Percentiles rank a stretch among this genome's conserved stretches.
Evolutionary conservation across 1,140 invertebrate genomes (phyloP).

Genomic region (Bradysia coprophila): DNA sequence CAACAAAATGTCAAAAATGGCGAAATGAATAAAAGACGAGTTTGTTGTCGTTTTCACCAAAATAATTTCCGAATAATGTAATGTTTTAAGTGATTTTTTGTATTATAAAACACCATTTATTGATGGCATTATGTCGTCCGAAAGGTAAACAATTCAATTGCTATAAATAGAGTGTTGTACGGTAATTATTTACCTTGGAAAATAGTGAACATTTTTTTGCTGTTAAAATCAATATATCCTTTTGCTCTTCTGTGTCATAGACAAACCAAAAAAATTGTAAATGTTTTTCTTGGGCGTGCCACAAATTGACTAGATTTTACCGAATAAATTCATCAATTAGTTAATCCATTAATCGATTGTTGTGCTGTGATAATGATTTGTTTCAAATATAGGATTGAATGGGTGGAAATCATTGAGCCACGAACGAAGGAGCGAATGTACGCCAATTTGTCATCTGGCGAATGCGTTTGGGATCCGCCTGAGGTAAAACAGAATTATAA

Average conservation of each 20-base stretch:
- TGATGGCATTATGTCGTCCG: neutral
- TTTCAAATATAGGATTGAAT: conserved; percentile 36
- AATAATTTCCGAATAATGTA: neutral
- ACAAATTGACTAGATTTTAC: neutral
- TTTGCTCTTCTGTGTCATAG: neutral
- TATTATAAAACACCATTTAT: neutral
- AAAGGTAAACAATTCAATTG: neutral
- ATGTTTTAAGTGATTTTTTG: neutral
- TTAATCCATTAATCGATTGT: neutral
- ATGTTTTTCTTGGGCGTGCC: neutral
- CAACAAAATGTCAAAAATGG: too few species aligned
- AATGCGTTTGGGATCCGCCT: conserved; percentile 96
- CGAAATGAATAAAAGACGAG: neutral
- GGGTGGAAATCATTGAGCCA: conserved; percentile 98
- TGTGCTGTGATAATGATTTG: neutral
- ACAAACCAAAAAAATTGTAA: neutral
- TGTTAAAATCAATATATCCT: neutral
- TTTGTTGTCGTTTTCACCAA: neutral
- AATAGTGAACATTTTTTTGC: neutral
- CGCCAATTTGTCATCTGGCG: conserved; percentile 92
- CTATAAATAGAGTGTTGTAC: neutral
- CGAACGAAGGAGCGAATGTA: conserved; percentile 97
- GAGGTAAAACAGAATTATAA: too few species aligned
- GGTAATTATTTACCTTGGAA: neutral
- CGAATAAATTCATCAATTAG: neutral